These are phyloP conservation scores for Cepaea hortensis DNA, from an alignment of 2,888 invertebrate genomes.

Conservation along the genomic window DNA sequence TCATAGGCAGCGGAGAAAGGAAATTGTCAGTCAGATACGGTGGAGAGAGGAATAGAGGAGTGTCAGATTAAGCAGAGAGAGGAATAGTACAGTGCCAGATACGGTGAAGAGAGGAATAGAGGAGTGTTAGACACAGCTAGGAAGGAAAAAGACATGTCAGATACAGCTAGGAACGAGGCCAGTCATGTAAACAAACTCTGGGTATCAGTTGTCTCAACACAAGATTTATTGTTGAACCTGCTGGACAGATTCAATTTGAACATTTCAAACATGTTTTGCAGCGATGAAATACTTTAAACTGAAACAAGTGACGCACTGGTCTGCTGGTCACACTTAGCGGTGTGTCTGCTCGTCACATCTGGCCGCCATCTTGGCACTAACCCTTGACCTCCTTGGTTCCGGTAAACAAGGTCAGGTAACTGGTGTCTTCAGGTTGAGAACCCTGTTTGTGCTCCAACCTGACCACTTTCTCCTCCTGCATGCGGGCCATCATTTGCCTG, in stretches of 20 bases:
- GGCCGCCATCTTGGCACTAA: background rate
- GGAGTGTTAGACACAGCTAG: too few relatives aligned
- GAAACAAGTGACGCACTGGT: too few relatives aligned
- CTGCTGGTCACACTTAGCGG: too few relatives aligned
- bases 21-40: background rate
- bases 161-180: too few relatives aligned
- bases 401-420: background rate
- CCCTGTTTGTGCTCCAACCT: background rate
- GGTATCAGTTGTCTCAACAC: too few relatives aligned
- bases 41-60: background rate
- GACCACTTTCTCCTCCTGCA: background rate
- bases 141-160: background rate
- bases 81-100: background rate
- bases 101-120: background rate
- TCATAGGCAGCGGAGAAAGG: background rate
- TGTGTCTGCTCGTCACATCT: too few relatives aligned
- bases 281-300: too few relatives aligned
- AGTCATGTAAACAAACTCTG: too few relatives aligned
- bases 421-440: background rate
- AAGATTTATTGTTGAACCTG: too few relatives aligned
- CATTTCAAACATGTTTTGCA: too few relatives aligned
- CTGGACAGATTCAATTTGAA: too few relatives aligned
- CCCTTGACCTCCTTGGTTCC: slow-evolving; percentile 1
- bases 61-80: background rate
- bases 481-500: slow-evolving; percentile 4